Percentiles rank a stretch among this genome's conserved stretches.
phyloP scores from a whole-genome alignment of 2,797 vertebrate genomes.

The Chiroxiphia lanceolata region DNA sequence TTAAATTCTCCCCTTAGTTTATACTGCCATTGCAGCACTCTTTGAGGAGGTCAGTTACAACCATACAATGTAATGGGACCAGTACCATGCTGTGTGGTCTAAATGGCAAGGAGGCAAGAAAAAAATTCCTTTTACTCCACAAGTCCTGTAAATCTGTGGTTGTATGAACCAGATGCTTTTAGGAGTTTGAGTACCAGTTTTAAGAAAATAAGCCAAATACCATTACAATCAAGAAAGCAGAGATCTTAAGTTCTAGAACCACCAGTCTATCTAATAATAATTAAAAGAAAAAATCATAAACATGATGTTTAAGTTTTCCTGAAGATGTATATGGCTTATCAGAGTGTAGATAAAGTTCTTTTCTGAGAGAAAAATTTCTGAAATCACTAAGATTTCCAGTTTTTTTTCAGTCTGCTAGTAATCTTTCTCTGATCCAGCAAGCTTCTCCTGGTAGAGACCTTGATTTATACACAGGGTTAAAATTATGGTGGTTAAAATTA shows the following conservation, averaged over 20 bases:
- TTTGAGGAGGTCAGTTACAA: not conserved
- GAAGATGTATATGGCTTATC: not conserved
- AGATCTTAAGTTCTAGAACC: not conserved
- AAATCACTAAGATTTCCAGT: not conserved
- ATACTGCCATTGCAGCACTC: not conserved
- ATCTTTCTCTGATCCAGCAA: not conserved
- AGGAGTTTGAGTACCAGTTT: not conserved
- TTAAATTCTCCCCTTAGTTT: not conserved
- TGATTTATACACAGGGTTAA: not conserved
- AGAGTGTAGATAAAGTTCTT: not conserved
- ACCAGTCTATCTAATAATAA: not conserved
- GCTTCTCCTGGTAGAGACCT: not conserved
- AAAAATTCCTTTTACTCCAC: not conserved
- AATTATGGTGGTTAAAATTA: not conserved
- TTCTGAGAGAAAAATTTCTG: not conserved
- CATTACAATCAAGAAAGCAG: not conserved
- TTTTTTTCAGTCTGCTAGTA: not conserved
- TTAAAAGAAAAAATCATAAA: not conserved
- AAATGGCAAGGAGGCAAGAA: not conserved
- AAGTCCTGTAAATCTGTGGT: not conserved
- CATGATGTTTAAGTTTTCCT: not conserved
- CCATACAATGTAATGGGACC: not conserved
- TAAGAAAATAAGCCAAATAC: not conserved
- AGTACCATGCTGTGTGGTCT: not conserved
- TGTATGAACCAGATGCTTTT: not conserved